Conservation (phyloP, 2,888 invertebrate genomes). For the Eueremaeus valkanovi region DNA sequence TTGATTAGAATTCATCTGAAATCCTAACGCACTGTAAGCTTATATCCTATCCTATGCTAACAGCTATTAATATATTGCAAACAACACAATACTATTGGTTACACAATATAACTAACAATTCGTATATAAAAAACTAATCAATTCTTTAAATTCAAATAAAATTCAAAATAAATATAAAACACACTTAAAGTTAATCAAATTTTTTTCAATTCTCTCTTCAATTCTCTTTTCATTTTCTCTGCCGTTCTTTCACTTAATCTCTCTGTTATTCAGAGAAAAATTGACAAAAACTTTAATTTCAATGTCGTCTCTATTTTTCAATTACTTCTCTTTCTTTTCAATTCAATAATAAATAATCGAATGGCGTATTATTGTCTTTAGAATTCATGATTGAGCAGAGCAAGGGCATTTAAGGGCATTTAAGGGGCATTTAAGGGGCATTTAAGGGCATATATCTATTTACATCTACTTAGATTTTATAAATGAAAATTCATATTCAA, state of each 20-base stretch:
- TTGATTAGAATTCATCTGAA: background rate
- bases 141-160: slow-evolving; percentile 1
- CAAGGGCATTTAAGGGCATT: no score
- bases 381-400: no score
- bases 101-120: background rate
- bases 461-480: no score
- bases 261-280: background rate
- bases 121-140: background rate
- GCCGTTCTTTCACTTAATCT: background rate
- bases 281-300: slow-evolving; percentile 9
- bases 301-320: background rate
- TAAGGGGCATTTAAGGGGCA: no score
- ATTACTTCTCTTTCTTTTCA: background rate
- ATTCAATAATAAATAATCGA: no score
- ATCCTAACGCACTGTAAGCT: background rate
- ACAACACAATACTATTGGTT: background rate
- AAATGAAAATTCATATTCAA: no score
- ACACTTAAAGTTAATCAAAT: background rate
- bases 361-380: no score
- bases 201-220: background rate
- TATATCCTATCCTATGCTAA: no score
- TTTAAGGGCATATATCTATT: no score
- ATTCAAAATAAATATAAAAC: background rate
- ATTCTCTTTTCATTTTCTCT: background rate
- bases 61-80: no score